Percentiles rank a stretch among this genome's conserved stretches.
Evolutionary conservation across 2,888 invertebrate species (phyloP).

Genomic region (Agrilus cyanescens): DNA sequence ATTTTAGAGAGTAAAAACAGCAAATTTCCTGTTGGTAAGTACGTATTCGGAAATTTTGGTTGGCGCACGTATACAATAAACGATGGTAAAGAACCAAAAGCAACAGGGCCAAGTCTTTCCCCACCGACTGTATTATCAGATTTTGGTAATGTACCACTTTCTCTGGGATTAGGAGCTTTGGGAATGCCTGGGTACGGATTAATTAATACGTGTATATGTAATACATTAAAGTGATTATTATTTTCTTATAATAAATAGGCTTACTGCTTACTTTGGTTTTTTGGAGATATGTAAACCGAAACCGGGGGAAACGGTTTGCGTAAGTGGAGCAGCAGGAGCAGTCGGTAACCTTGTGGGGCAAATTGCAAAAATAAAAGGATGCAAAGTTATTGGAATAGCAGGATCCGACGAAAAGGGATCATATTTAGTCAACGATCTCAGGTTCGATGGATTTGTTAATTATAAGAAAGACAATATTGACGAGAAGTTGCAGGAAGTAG

Average conservation of each 20-base stretch:
- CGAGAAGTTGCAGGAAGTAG: slow-evolving; percentile 43
- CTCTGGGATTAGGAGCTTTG: slow-evolving; percentile 49
- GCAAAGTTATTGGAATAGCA: slow-evolving; percentile 57
- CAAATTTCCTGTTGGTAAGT: slow-evolving; percentile 50
- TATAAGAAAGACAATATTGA: slow-evolving; percentile 51
- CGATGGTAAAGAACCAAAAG: slow-evolving; percentile 56
- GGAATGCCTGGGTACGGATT: slow-evolving; percentile 56
- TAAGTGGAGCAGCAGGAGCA: slow-evolving; percentile 66
- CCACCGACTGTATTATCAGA: slow-evolving; percentile 40
- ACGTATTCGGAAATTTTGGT: slow-evolving; percentile 51
- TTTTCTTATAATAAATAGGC: slow-evolving; percentile 33
- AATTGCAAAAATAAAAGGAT: slow-evolving; percentile 61
- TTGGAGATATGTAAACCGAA: slow-evolving; percentile 59
- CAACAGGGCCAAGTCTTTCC: slow-evolving; percentile 1
- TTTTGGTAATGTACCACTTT: slow-evolving; percentile 44
- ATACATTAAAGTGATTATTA: background rate
- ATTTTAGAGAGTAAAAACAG: slow-evolving; percentile 54
- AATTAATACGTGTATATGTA: background rate
- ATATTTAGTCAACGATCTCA: slow-evolving; percentile 49
- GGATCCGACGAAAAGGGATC: slow-evolving; percentile 58
- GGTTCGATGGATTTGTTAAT: slow-evolving; percentile 59
- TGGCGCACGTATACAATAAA: slow-evolving; percentile 51
- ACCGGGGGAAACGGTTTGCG: slow-evolving; percentile 59
- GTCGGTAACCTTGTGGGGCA: slow-evolving; percentile 69
- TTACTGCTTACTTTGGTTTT: slow-evolving; percentile 64